Evolutionary conservation across 2,113 vertebrate genomes (phyloP), one percentile per base, ranked within the genome.

Genomic region (Aegotheles bennettii): DNA sequence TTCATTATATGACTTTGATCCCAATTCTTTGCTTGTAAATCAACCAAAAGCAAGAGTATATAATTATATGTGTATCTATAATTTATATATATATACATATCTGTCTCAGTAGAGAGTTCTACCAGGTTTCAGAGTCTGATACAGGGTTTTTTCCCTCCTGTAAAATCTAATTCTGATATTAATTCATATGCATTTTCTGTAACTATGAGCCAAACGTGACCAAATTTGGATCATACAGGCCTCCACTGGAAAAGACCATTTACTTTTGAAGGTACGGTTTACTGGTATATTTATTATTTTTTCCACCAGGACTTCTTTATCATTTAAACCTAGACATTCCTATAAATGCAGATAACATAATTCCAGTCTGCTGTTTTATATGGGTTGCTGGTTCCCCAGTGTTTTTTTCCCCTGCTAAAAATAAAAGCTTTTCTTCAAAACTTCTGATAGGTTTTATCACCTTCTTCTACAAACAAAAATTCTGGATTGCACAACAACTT

Each of bases 341-440:
- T 79, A 57, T 21, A 69, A 87, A 67, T 4, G 24, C 25, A 71
- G 63, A 33, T 23, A 68, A 33, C 17, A 23, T 61, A n/a, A 82
- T 65, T 51, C 28, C 26, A 60, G n/a, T 56, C 17, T n/a, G 23
- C 12, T 61, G 23, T 11, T 90, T 64, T 19, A 10, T 50, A 77
- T 5, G 13, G 4, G 14, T 79, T 68, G 4, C 53, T 61, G 15
- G 25, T 57, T 76, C 11, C 7, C 14, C 19, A 45, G 9, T 51
- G 29, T 57, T 95, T 59, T 51, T 94, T 93, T 91, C 53, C 53
- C 47, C 61, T 47, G 40, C 48, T 76, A 94, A 80, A 97, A 94
- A 63, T 57, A 95, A 84, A 95, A 89, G 25, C 12, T 63, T 16
- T 36, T 91, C 36, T 84, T 95, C 68, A 87, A 95, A 91, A 90